Evolutionary conservation across 2,113 vertebrate species (phyloP), one percentile per base, ranked within the genome.

Genomic region (Megalops atlanticus): DNA sequence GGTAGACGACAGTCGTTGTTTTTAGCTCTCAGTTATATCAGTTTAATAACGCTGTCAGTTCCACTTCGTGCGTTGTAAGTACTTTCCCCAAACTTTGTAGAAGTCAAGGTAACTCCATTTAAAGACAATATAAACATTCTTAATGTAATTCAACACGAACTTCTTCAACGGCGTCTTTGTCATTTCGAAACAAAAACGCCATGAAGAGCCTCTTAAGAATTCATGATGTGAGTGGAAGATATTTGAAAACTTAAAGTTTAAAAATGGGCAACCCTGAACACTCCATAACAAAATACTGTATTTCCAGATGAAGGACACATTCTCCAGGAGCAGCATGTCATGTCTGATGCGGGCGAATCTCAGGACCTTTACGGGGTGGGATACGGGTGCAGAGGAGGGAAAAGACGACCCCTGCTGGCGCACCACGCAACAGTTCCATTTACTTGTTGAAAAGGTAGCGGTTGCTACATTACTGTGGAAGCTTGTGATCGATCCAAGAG

Each of bases 401-500:
- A 86, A 81, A 3, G 90, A 86, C 64, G 93, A 90, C 81, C 93
- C 94, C 80, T 98, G 97, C 89, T 95, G 94, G 95, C 91, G 94
- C 84, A 88, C 96, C 0, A 96, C 91, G 81, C 91, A 92, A 87
- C 94, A 96, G 82, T 92, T 98, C 27, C 92, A 89, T 31, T 90
- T 92, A 85, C 87, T 95, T 81, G 91, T 97, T 80, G 94, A 95
- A 87, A 96, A 97, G 96, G 97, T 98, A 89, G 73, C 21, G 10
- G 2, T 31, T 11, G 69, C 18, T 10, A 4, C n/a, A 64, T 31
- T 64, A 24, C 18, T 2, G n/a, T n/a, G 58, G 27, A 31, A 64
- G n/a, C 5, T 27, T n/a, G n/a, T n/a, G n/a, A n/a, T n/a, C n/a
- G n/a, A n/a, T n/a, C n/a, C n/a, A n/a, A n/a, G n/a, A n/a, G n/a